phyloP scores from a whole-genome alignment of 2,888 invertebrate species.

The Drosophila vallismaia region DNA sequence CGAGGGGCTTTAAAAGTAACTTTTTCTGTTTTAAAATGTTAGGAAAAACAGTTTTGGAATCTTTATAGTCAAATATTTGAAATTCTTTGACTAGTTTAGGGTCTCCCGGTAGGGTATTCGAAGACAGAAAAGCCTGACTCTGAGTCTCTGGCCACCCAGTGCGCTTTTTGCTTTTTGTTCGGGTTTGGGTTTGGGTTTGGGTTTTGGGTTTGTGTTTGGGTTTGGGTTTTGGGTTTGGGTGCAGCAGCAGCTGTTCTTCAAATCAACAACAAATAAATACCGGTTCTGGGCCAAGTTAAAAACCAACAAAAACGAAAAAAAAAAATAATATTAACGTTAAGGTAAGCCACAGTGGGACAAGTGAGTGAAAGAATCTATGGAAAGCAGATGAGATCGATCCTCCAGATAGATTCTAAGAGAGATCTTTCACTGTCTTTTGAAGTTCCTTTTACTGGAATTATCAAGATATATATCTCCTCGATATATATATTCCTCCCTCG shows the following conservation, averaged over 20 bases:
- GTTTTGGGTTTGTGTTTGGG: neutral
- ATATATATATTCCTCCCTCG: constrained; percentile 56
- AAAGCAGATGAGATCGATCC: neutral
- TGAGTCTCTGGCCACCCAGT: constrained; percentile 4
- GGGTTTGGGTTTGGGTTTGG: neutral
- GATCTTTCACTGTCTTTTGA: constrained; percentile 20
- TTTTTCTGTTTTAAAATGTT: too few relatives aligned
- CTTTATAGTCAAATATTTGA: neutral
- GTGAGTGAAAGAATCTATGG: neutral
- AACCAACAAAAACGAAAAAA: neutral
- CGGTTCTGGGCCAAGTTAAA: constrained; percentile 21
- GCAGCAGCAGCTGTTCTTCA: neutral
- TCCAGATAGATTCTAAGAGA: too few relatives aligned
- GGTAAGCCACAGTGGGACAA: neutral
- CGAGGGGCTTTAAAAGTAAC: neutral
- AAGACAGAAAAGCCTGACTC: too few relatives aligned
- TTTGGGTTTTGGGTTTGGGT: neutral
- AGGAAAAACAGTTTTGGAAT: too few relatives aligned
- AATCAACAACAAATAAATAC: constrained; percentile 12
- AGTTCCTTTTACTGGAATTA: constrained; percentile 34
- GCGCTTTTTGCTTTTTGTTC: constrained; percentile 4
- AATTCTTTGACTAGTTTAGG: neutral
- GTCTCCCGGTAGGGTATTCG: too few relatives aligned
- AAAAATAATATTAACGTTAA: neutral
- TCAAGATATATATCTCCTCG: constrained; percentile 35